phyloP scores from a whole-genome alignment of 2,113 vertebrate genomes.

The Lichenostomus cassidix region DNA sequence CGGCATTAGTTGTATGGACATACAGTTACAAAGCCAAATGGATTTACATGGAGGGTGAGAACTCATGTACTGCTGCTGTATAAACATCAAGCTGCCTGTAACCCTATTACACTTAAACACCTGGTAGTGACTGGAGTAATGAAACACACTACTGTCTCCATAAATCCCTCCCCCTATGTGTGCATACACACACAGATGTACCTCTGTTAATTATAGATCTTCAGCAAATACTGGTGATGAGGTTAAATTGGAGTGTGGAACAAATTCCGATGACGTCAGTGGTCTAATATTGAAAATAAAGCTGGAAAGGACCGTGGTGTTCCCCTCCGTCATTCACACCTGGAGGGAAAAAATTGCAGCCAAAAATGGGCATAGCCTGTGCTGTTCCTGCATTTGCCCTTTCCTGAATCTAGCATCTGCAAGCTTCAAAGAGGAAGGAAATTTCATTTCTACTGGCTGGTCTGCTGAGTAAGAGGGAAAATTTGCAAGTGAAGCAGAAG shows the following conservation, averaged over 20 bases:
- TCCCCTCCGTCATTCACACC: rapidly evolving
- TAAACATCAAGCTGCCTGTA: neutral
- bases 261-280: neutral
- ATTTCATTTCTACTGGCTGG: conserved; percentile 10
- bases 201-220: neutral
- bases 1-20: neutral
- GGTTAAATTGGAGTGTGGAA: neutral
- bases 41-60: neutral
- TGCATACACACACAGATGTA: rapidly evolving
- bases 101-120: neutral
- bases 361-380: neutral
- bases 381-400: neutral
- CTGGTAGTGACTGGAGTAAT: neutral
- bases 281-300: neutral
- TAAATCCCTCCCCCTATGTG: neutral
- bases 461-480: conserved; percentile 46
- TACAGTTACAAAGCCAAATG: neutral
- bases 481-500: conserved; percentile 48
- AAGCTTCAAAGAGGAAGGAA: conserved; percentile 55
- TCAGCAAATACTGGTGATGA: neutral
- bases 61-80: neutral
- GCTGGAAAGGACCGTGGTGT: neutral
- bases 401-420: neutral
- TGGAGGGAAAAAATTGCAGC: neutral
- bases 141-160: neutral